These are phyloP conservation scores for Verasper variegatus DNA, from an alignment of 2,113 vertebrate species.

Conservation along the genomic window DNA sequence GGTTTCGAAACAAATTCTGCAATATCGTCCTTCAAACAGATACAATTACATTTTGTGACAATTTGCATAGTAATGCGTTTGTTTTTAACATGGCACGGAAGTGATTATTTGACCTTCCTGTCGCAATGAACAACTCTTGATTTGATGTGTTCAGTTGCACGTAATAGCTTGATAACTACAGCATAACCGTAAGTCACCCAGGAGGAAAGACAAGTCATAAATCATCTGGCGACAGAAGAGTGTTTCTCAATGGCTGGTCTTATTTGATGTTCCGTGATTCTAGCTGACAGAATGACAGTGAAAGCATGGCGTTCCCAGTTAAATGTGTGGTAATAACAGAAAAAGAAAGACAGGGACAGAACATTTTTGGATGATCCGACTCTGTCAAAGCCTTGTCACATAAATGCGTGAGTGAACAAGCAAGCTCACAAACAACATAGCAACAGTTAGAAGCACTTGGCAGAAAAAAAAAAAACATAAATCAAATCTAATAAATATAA, in stretches of 20 bases:
- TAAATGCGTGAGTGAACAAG: too few relatives aligned
- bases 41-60: background rate
- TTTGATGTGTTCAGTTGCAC: slow-evolving; percentile 21
- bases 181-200: background rate
- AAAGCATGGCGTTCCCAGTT: background rate
- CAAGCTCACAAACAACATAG: background rate
- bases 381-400: background rate
- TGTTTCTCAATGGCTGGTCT: slow-evolving; percentile 40
- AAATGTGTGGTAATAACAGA: slow-evolving; percentile 19
- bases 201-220: slow-evolving; percentile 48
- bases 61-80: slow-evolving; percentile 15
- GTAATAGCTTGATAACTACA: background rate
- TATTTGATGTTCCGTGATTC: slow-evolving; percentile 39
- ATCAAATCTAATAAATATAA: background rate
- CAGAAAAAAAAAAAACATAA: background rate
- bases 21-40: background rate
- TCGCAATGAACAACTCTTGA: background rate
- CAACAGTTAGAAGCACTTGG: background rate
- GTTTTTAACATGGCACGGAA: slow-evolving; percentile 9
- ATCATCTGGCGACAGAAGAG: slow-evolving; percentile 8
- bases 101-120: slow-evolving; percentile 8
- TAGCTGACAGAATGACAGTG: too few relatives aligned
- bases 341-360: slow-evolving; percentile 4
- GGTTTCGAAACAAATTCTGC: slow-evolving; percentile 29
- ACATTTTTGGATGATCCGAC: background rate